phyloP scores from a whole-genome alignment of 2,113 vertebrate genomes.

The Eulacestoma nigropectus region DNA sequence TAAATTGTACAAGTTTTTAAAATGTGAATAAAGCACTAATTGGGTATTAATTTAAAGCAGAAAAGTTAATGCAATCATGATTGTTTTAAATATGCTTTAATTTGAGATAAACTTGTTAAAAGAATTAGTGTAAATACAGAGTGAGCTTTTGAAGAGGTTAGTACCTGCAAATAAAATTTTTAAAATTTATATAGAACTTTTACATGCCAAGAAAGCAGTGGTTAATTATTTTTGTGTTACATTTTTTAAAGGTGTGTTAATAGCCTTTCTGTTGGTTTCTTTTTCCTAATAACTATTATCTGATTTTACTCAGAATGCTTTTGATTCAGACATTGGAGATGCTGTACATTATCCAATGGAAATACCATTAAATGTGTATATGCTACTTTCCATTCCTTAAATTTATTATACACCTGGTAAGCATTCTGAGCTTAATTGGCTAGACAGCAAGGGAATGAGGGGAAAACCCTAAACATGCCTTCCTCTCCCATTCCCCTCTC shows the following conservation, averaged over 20 bases:
- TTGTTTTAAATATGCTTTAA: constrained; percentile 69
- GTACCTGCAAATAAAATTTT: constrained; percentile 69
- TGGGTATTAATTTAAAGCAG: constrained; percentile 75
- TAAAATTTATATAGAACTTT: constrained; percentile 64
- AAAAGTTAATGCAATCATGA: constrained; percentile 67
- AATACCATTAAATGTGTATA: background rate
- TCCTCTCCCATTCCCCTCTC: background rate
- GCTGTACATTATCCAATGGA: background rate
- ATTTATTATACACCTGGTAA: background rate
- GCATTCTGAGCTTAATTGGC: background rate
- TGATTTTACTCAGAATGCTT: background rate
- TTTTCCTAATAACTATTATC: background rate
- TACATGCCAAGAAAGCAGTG: constrained; percentile 53
- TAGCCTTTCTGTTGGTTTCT: constrained; percentile 18
- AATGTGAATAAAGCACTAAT: constrained; percentile 77
- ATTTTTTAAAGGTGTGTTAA: constrained; percentile 3
- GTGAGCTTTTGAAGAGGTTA: constrained; percentile 62
- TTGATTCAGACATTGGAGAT: background rate
- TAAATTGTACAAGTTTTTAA: constrained; percentile 76
- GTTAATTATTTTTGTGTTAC: constrained; percentile 58
- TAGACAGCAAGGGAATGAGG: background rate
- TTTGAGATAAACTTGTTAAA: constrained; percentile 58
- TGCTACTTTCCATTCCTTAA: background rate
- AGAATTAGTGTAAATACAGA: constrained; percentile 66
- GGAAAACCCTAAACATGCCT: background rate